These are phyloP conservation scores for Ceriagrion tenellum DNA, from an alignment of 2,888 invertebrate genomes.

Conservation along the genomic window DNA sequence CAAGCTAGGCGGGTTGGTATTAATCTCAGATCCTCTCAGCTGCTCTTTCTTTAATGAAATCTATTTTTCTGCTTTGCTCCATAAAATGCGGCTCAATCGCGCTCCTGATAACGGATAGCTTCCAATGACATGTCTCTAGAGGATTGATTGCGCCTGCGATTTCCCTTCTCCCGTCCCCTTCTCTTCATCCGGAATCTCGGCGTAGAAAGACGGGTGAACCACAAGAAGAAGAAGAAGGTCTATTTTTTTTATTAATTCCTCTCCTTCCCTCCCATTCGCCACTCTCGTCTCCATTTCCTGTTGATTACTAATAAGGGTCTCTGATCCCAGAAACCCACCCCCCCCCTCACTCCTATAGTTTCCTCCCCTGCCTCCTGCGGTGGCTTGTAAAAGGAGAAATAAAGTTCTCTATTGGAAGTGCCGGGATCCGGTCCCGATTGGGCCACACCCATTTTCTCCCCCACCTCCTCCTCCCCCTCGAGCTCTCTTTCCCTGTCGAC, in stretches of 20 bases:
- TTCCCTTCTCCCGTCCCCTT: not conserved
- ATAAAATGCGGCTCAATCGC: not conserved
- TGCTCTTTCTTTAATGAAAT: not conserved
- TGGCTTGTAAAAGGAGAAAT: slow-evolving; percentile 17
- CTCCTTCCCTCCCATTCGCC: not conserved
- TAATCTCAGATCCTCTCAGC: not conserved
- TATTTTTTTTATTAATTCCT: not conserved
- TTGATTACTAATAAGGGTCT: slow-evolving; percentile 40
- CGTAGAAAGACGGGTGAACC: not conserved
- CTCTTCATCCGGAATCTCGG: not conserved
- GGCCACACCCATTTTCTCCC: not conserved
- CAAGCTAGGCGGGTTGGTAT: not conserved
- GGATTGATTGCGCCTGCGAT: slow-evolving; percentile 3
- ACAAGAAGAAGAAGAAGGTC: not conserved
- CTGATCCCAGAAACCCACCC: slow-evolving; percentile 15
- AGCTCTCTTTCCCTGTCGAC: not conserved
- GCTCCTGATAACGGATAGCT: not conserved
- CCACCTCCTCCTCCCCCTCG: not conserved
- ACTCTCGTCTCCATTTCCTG: slow-evolving; percentile 28
- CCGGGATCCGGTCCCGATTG: slow-evolving; percentile 62
- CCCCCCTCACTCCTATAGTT: not conserved
- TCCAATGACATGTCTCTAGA: not conserved
- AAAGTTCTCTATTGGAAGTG: slow-evolving; percentile 44
- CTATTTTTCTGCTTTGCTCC: not conserved
- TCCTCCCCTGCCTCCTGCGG: not conserved